Base-by-base conservation (phyloP, 2,888 invertebrate species). In the Acleris sparsana region DNA sequence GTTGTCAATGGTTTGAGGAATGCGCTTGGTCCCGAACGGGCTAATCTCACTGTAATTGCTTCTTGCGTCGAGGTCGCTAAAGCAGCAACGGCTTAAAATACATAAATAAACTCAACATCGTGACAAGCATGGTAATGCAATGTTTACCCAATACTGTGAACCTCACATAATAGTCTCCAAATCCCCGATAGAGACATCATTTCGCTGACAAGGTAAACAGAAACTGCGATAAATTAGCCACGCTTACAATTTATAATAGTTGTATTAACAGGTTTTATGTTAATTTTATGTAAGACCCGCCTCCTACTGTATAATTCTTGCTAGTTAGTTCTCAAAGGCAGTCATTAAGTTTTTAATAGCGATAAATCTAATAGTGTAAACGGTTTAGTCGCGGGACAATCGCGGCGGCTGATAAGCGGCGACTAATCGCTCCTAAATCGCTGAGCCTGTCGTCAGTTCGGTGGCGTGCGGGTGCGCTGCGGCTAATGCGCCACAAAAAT, bases 221-320 rank as follows among this genome's bases (percentile, higher is more conserved):
- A 75, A 76, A 76, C 75, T 76, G 77, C 77, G 80, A 85, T 85
- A 86, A 86, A 88, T 85, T 84, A 84, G 84, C 82, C 77, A 20
- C 75, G 72, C 75, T 74, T 75, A 84, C 80, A 84, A 85, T 85
- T 86, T 86, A 87, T 85, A 66, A 80, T 81, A 80, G 77, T 82
- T 80, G 77, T 81, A 81, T 84, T 82, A 79, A 82, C 82, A 84
- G 81, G 83, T 86, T 89, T 85, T 83, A 88, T 88, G 88, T 75
- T 87, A 87, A 90, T 89, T 87, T 88, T 87, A 88, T 89, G 86
- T 85, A 83, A 77, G 78, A 74, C 72, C 81, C 86, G 84, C 86
- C 84, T 80, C 82, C 76, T 70, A 75, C 74, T 78, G 79, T 82
- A 82, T 84, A 82, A 80, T 83, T 79, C 77, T 75, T 72, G 75